Evolutionary conservation across 2,797 vertebrate species (phyloP).

Genomic region (Tragopan temminckii): DNA sequence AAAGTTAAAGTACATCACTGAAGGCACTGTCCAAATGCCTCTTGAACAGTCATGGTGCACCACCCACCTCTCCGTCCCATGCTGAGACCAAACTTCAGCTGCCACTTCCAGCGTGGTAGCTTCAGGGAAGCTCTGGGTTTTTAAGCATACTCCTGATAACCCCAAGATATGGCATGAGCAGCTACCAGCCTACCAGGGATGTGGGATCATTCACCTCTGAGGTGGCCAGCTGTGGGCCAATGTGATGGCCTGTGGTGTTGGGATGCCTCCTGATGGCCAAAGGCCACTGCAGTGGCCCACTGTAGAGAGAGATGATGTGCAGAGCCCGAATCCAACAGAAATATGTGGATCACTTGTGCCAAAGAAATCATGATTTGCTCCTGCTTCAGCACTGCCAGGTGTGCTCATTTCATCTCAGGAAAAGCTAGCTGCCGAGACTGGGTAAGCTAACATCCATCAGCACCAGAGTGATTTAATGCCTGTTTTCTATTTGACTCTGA

Average conservation of each 20-base stretch:
- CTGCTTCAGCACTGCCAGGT: background rate
- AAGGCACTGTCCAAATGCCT: background rate
- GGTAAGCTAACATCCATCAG: background rate
- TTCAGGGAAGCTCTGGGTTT: background rate
- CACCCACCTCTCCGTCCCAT: background rate
- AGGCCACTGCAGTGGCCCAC: background rate
- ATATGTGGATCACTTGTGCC: background rate
- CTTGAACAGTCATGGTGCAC: background rate
- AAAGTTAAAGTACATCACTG: background rate
- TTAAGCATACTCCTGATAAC: background rate
- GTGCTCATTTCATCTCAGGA: background rate
- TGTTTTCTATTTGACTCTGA: background rate
- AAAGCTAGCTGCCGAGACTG: background rate
- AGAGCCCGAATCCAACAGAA: fast-evolving
- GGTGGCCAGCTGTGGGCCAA: fast-evolving
- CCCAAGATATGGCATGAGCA: background rate
- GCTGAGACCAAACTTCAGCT: background rate
- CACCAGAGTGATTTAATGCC: background rate
- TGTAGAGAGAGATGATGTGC: background rate
- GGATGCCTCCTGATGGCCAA: background rate
- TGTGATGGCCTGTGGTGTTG: background rate
- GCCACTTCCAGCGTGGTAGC: background rate
- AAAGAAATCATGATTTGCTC: background rate
- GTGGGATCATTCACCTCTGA: background rate
- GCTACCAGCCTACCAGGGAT: background rate